Percentiles rank a stretch among this genome's conserved stretches.
These are phyloP conservation scores for Apostichopus japonicus DNA, from an alignment of 35 echinoderm and acorn worm genomes.

Conservation along the genomic window DNA sequence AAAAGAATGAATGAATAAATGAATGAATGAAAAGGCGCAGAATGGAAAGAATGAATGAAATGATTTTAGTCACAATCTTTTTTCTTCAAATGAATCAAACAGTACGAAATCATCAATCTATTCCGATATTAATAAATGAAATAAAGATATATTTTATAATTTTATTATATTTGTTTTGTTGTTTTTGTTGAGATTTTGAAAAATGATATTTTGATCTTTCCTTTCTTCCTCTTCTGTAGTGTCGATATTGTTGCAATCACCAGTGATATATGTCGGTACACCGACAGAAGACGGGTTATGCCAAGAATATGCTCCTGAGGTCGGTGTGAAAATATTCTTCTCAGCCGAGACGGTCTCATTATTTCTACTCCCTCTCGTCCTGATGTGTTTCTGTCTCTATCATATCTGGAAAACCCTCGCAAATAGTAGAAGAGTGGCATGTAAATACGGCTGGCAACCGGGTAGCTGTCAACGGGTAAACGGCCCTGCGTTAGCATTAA, in stretches of 20 bases:
- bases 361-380: conserved; percentile 19
- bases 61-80: too few relatives aligned
- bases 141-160: too few relatives aligned
- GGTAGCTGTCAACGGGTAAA: background rate
- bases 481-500: background rate
- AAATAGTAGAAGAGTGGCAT: conserved; percentile 8
- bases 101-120: too few relatives aligned
- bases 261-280: conserved; percentile 39
- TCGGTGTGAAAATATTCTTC: conserved; percentile 28
- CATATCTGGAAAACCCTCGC: conserved; percentile 42
- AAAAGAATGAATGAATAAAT: too few relatives aligned
- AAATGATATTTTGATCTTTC: too few relatives aligned
- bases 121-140: too few relatives aligned
- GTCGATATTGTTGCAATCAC: conserved; percentile 13
- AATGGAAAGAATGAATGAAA: too few relatives aligned
- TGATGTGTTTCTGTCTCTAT: conserved; percentile 42
- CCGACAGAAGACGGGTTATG: conserved; percentile 24
- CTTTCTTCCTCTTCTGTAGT: conserved; percentile 1
- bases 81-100: too few relatives aligned
- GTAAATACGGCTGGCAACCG: background rate
- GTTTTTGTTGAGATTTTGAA: too few relatives aligned
- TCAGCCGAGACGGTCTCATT: conserved; percentile 24
- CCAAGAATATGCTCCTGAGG: conserved; percentile 38
- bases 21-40: too few relatives aligned
- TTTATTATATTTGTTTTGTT: too few relatives aligned